A percentile compares a stretch with the other conserved stretches of the same genome.
Evolutionary conservation across 2,797 vertebrate species (phyloP).

Genomic region (Cottoperca gobio): DNA sequence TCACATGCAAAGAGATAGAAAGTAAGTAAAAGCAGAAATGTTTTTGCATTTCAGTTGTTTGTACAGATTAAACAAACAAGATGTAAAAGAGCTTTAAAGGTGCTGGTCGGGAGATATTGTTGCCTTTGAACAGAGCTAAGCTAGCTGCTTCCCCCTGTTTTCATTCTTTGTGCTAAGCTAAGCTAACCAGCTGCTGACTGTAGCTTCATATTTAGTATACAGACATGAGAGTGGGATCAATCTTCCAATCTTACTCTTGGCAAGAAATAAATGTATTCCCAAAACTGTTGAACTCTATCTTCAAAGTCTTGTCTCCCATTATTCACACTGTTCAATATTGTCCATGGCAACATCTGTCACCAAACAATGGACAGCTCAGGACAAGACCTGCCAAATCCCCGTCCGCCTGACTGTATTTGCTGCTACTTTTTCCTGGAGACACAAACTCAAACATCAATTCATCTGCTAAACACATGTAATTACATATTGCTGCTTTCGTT

Average conservation of each 20-base stretch:
- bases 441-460: conserved; percentile 61
- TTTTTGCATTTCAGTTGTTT: neutral
- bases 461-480: conserved; percentile 78
- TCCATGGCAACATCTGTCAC: conserved; percentile 53
- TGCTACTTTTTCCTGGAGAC: conserved; percentile 68
- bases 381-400: conserved; percentile 46
- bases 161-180: neutral
- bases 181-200: neutral
- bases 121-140: neutral
- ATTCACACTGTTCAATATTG: conserved; percentile 16
- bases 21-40: no score
- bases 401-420: conserved; percentile 48
- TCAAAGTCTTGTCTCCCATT: neutral
- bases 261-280: neutral
- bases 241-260: neutral
- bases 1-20: no score
- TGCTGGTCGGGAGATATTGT: no score
- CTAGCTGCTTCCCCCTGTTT: neutral
- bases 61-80: no score
- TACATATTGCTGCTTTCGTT: conserved; percentile 56
- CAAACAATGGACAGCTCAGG: conserved; percentile 32
- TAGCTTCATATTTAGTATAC: neutral
- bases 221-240: neutral
- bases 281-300: neutral
- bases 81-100: neutral